Base-by-base conservation (phyloP, 2,797 vertebrate species). In the Coracias cyanogaster region DNA sequence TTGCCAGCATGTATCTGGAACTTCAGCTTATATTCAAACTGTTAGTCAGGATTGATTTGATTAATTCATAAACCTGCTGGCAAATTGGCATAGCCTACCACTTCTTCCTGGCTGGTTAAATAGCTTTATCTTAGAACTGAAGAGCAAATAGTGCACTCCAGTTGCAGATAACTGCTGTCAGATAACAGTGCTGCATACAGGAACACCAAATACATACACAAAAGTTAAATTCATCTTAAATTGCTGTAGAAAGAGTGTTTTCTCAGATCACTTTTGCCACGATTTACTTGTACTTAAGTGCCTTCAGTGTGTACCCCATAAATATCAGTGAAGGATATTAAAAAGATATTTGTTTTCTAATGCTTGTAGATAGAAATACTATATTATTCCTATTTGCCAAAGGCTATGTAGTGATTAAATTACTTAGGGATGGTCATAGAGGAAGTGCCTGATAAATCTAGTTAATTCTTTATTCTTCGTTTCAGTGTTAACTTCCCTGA, bases 401-500 rank as follows among this genome's bases (percentile, higher is more conserved):
- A 86, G 72, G 41, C 49, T 72, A 0, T 29, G 26, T 43, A 51
- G 29, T 65, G 54, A n/a, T 71, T 81, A 58, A 74, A 37, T 85
- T 76, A 46, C 39, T 67, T 54, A 25, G 51, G 25, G 29, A 33
- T 81, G 22, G 85, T 81, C 58, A 88, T 22, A 29, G 35, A 76
- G 46, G 52, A 72, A 87, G 25, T 45, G 12, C 0, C 0, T 83
- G 45, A 66, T 70, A 88, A 94, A 91, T 82, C 58, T 39, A 60
- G 22, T 57, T 82, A 29, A 17, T 83, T 92, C 49, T 83, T 81
- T 43, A 20, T 80, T 70, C 35, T 86, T 64, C 66, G 14, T 82
- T 76, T 94, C 69, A 65, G 16, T 51, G 39, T 91, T 86, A 51
- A 37, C 66, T 86, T 93, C 77, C 54, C 17, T 86, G 80, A 93